phyloP scores from a whole-genome alignment of 2,797 vertebrate genomes.

The Semaprochilodus insignis region DNA sequence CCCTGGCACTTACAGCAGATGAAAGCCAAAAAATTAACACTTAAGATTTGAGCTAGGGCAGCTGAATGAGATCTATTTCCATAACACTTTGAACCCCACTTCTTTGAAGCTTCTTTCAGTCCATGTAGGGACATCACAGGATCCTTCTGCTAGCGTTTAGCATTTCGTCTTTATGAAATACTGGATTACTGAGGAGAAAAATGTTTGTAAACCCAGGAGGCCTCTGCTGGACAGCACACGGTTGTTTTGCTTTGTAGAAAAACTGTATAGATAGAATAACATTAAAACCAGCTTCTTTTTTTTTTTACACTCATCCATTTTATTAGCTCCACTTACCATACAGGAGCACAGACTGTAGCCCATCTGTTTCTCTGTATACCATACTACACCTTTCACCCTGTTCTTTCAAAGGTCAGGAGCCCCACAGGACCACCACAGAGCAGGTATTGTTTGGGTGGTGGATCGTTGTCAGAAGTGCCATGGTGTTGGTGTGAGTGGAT shows the following conservation, averaged over 20 bases:
- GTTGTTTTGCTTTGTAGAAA: not conserved
- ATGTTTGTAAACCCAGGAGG: not conserved
- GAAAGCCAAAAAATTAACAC: conserved; percentile 39
- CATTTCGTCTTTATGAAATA: conserved; percentile 15
- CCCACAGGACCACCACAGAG: too few species aligned
- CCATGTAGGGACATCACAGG: conserved; percentile 23
- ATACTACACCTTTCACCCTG: too few species aligned
- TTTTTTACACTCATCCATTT: too few species aligned
- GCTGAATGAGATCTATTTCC: conserved; percentile 59
- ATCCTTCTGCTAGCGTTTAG: not conserved
- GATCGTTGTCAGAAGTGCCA: too few species aligned
- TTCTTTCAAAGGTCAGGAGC: too few species aligned
- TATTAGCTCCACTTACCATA: too few species aligned
- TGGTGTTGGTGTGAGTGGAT: too few species aligned
- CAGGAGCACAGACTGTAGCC: too few species aligned
- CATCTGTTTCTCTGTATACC: too few species aligned
- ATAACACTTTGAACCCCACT: conserved; percentile 57
- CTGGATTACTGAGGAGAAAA: not conserved
- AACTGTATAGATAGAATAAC: too few species aligned
- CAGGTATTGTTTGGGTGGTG: too few species aligned
- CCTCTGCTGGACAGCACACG: not conserved
- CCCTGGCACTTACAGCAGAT: conserved; percentile 70
- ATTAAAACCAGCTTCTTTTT: not conserved
- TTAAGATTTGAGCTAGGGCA: conserved; percentile 33
- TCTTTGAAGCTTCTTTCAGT: conserved; percentile 31